Evolutionary conservation across 1,140 invertebrate genomes (phyloP).

Genomic region (Musca vetustissima): DNA sequence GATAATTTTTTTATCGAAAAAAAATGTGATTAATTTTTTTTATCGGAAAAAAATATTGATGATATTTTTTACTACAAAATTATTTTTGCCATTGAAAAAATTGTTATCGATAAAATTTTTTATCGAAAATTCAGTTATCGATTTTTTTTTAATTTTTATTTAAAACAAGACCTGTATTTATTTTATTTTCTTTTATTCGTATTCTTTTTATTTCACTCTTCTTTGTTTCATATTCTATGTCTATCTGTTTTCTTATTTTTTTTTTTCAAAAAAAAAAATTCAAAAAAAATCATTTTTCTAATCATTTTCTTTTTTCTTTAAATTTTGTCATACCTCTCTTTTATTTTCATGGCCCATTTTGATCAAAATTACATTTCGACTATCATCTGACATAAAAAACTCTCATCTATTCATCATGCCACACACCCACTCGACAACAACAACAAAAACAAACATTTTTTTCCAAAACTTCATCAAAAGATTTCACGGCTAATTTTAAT

Average conservation of each 20-base stretch:
- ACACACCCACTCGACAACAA: too few relatives aligned
- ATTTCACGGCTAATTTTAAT: conserved; percentile 48
- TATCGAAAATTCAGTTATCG: background rate
- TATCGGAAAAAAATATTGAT: too few relatives aligned
- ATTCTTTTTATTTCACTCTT: background rate
- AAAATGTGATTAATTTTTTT: too few relatives aligned
- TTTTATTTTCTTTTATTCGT: background rate
- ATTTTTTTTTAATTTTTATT: background rate
- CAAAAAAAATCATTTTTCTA: background rate
- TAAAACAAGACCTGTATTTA: background rate
- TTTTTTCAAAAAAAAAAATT: background rate
- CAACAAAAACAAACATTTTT: background rate
- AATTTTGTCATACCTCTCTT: conserved; percentile 5
- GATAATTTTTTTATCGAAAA: background rate
- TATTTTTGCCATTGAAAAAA: too few relatives aligned
- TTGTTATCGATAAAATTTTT: too few relatives aligned
- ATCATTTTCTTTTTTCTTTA: conserved; percentile 2
- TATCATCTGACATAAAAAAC: background rate
- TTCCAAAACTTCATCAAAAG: conserved; percentile 28
- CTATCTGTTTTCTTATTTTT: background rate
- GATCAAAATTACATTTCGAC: background rate
- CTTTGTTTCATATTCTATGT: background rate
- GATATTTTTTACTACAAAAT: too few relatives aligned
- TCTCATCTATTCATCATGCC: conserved; percentile 2
- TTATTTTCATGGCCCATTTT: conserved; percentile 15